phyloP scores from a whole-genome alignment of 2,888 invertebrate genomes.

The Stenotaenia linearis region DNA sequence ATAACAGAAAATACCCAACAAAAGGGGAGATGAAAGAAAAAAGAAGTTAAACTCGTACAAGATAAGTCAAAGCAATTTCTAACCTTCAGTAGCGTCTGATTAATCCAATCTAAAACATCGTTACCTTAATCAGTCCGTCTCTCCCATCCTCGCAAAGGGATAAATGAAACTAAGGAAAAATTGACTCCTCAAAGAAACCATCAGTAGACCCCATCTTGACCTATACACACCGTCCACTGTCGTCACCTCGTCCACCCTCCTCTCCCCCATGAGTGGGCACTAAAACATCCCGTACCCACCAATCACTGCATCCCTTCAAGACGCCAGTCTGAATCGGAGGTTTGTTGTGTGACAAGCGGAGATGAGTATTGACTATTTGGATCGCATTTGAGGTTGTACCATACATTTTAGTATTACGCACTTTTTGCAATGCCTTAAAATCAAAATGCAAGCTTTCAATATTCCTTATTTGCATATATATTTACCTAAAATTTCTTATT shows the following conservation, averaged over 20 bases:
- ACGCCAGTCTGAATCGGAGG: constrained; percentile 14
- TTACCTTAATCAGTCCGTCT: background rate
- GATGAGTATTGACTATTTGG: constrained; percentile 14
- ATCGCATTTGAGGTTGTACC: background rate
- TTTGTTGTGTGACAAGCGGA: background rate
- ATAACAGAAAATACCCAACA: no score
- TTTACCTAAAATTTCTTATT: no score
- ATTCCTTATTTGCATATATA: no score
- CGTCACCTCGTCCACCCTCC: constrained; percentile 8
- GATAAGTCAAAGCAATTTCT: no score
- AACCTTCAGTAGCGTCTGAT: no score
- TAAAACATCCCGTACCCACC: constrained; percentile 14
- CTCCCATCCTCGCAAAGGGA: background rate
- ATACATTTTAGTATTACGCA: background rate
- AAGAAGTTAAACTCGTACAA: no score
- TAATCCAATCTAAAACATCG: no score
- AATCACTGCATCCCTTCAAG: background rate
- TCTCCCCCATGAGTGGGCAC: constrained; percentile 18
- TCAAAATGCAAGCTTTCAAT: no score
- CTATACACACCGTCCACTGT: constrained; percentile 17
- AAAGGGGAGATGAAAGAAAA: no score
- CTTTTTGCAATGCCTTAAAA: background rate
- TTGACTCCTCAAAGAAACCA: constrained; percentile 6
- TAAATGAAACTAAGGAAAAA: background rate
- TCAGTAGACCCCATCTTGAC: constrained; percentile 7